Conservation (phyloP, 2,113 vertebrate species). For the Suricata suricatta region DNA sequence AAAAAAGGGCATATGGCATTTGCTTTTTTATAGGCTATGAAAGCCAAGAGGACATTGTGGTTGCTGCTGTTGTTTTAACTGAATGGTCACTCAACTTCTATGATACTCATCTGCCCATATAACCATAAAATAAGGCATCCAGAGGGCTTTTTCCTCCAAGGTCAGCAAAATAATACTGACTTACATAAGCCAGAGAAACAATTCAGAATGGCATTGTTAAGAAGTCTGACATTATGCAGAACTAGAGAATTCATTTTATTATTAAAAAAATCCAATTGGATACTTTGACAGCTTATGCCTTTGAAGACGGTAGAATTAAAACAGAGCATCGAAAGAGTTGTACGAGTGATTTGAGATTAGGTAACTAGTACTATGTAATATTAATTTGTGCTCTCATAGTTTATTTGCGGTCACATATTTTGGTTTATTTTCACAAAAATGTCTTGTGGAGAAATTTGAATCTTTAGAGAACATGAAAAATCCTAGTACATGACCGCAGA, state of each 20-base stretch:
- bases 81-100: constrained; percentile 69
- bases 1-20: constrained; percentile 27
- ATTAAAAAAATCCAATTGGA: constrained; percentile 60
- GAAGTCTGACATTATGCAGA: constrained; percentile 57
- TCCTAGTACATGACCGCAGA: constrained; percentile 49
- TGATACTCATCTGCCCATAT: constrained; percentile 74
- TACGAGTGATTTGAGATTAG: background rate
- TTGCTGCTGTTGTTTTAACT: constrained; percentile 60
- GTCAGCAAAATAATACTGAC: constrained; percentile 61
- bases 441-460: constrained; percentile 51
- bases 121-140: constrained; percentile 71
- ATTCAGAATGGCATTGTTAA: constrained; percentile 69
- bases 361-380: background rate
- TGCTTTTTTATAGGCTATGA: constrained; percentile 61
- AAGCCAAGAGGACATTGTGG: constrained; percentile 64
- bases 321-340: background rate
- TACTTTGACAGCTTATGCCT: background rate
- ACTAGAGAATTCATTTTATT: constrained; percentile 60
- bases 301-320: background rate
- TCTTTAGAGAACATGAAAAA: constrained; percentile 51
- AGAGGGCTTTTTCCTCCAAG: constrained; percentile 59
- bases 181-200: constrained; percentile 67
- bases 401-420: constrained; percentile 34
- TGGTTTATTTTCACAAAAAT: constrained; percentile 52
- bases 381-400: background rate